These are phyloP conservation scores for Zaprionus lachaisei DNA, from an alignment of 1,140 invertebrate genomes.

Conservation along the genomic window DNA sequence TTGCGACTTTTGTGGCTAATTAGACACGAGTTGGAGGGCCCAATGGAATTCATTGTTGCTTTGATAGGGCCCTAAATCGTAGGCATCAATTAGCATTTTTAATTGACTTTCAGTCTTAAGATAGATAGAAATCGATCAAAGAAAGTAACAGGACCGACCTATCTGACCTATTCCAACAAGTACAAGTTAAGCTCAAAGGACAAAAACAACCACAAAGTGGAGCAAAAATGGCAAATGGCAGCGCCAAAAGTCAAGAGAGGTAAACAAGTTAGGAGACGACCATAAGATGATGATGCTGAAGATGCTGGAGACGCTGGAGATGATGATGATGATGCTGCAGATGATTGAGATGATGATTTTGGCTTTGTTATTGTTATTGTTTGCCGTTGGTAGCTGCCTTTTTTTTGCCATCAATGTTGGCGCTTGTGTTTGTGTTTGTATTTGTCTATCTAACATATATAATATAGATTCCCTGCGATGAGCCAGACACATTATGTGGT, in stretches of 20 bases:
- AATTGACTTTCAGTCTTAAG: constrained; percentile 51
- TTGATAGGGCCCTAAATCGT: constrained; percentile 16
- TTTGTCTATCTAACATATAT: constrained; percentile 25
- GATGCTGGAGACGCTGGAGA: neutral
- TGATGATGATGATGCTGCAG: constrained; percentile 14
- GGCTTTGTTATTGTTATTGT: constrained; percentile 12
- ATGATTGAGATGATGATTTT: constrained; percentile 35
- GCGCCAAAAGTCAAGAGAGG: constrained; percentile 63
- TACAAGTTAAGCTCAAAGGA: constrained; percentile 17
- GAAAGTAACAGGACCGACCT: neutral
- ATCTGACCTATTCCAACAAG: neutral
- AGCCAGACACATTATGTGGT: constrained; percentile 33
- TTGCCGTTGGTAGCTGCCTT: neutral
- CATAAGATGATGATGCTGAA: neutral
- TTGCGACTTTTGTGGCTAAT: constrained; percentile 43
- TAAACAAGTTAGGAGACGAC: constrained; percentile 49
- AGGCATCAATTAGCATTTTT: constrained; percentile 76
- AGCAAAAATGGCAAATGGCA: constrained; percentile 47
- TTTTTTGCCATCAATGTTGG: constrained; percentile 10
- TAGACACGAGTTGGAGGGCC: constrained; percentile 9
- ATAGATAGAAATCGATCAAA: constrained; percentile 51
- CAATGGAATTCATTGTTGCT: constrained; percentile 23
- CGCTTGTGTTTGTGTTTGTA: constrained; percentile 12
- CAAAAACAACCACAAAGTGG: constrained; percentile 5
- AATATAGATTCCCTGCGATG: constrained; percentile 25